Percentiles rank a stretch among this genome's conserved stretches.
Conservation (phyloP, 2,888 invertebrate species). For the Synergus laeviventris region DNA sequence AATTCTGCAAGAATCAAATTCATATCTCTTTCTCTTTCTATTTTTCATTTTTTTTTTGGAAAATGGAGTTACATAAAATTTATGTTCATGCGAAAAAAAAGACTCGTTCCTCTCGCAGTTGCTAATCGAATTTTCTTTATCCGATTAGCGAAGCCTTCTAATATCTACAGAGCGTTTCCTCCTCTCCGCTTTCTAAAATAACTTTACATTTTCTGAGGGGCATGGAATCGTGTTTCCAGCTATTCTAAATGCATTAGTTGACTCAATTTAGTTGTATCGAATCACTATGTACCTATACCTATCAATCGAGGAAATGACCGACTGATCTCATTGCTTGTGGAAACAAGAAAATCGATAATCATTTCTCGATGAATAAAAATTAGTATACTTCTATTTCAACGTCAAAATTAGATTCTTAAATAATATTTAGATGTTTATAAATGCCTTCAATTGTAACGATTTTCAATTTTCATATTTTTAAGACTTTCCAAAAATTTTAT, state of each 20-base stretch:
- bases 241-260: not conserved
- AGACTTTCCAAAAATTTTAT: not conserved
- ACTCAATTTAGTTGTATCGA: not conserved
- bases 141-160: slow-evolving; percentile 72
- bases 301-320: not conserved
- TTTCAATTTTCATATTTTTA: too few species aligned
- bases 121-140: slow-evolving; percentile 71
- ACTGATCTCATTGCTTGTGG: not conserved
- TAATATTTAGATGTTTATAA: too few species aligned
- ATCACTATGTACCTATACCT: not conserved
- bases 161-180: slow-evolving; percentile 24
- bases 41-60: not conserved
- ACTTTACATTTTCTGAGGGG: not conserved
- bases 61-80: slow-evolving; percentile 38
- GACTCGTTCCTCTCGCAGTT: slow-evolving; percentile 50
- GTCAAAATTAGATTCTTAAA: too few species aligned
- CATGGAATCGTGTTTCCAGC: not conserved
- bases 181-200: slow-evolving; percentile 4
- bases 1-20: not conserved
- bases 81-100: slow-evolving; percentile 42
- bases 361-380: not conserved
- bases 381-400: too few species aligned
- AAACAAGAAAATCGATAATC: not conserved
- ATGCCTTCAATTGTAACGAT: too few species aligned
- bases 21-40: not conserved